phyloP scores from a whole-genome alignment of 2,113 vertebrate species.

The Dissostichus mawsoni region DNA sequence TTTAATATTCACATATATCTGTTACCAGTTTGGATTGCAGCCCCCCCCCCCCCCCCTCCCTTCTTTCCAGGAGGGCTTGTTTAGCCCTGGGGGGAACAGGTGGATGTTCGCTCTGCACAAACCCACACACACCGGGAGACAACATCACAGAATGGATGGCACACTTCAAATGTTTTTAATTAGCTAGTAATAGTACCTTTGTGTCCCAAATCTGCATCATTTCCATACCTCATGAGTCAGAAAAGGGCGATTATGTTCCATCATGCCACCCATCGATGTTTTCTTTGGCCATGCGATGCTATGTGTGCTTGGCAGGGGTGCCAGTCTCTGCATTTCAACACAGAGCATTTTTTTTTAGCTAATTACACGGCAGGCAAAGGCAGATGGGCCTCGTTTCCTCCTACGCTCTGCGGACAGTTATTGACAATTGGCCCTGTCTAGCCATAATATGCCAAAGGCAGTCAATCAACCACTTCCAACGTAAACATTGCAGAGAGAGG shows the following conservation, averaged over 20 bases:
- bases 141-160: constrained; percentile 27
- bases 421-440: constrained; percentile 79
- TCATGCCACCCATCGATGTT: constrained; percentile 66
- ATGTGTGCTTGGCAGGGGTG: constrained; percentile 69
- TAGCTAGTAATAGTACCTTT: constrained; percentile 51
- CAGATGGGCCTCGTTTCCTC: constrained; percentile 55
- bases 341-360: constrained; percentile 69
- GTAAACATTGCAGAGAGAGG: constrained; percentile 68
- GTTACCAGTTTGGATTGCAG: constrained; percentile 66
- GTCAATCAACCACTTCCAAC: constrained; percentile 74
- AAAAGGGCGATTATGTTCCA: constrained; percentile 65
- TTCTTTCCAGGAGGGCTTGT: constrained; percentile 46
- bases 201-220: constrained; percentile 44
- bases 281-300: constrained; percentile 50
- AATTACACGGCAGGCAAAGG: constrained; percentile 75
- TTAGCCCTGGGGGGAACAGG: constrained; percentile 65
- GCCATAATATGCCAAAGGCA: constrained; percentile 80
- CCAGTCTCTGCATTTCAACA: constrained; percentile 69
- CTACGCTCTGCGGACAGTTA: constrained; percentile 74
- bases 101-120: constrained; percentile 60
- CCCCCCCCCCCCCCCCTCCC: constrained; percentile 28
- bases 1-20: constrained; percentile 75
- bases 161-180: constrained; percentile 60
- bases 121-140: constrained; percentile 40
- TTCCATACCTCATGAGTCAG: constrained; percentile 52